Evolutionary conservation across 1,140 invertebrate genomes (phyloP).

Genomic region (Hycleus phaleratus): DNA sequence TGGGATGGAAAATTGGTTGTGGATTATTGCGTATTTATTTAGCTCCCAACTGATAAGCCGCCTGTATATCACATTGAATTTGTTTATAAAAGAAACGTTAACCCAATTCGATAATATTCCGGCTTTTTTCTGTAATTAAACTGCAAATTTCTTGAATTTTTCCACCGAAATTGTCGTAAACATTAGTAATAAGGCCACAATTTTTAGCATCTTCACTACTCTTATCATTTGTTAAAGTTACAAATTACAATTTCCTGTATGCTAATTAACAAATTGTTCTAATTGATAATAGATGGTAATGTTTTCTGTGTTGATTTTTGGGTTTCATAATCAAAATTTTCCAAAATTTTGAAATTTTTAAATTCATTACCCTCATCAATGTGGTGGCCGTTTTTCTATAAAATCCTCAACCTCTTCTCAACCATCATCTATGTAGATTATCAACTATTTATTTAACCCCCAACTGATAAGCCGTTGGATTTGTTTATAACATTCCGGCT

Average conservation of each 20-base stretch:
- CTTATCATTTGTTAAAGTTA: no score
- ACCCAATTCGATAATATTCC: slow-evolving; percentile 73
- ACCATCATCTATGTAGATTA: slow-evolving; percentile 76
- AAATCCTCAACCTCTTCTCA: slow-evolving; percentile 88
- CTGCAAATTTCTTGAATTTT: slow-evolving; percentile 66
- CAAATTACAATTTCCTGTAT: no score
- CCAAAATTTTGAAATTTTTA: not conserved
- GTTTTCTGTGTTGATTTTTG: no score
- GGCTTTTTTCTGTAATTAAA: slow-evolving; percentile 77
- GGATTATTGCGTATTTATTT: slow-evolving; percentile 68
- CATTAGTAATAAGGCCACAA: slow-evolving; percentile 74
- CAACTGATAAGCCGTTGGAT: slow-evolving; percentile 64
- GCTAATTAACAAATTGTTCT: no score
- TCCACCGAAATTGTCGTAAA: slow-evolving; percentile 62
- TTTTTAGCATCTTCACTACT: slow-evolving; percentile 12
- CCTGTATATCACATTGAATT: slow-evolving; percentile 63
- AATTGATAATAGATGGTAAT: no score
- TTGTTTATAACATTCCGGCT: slow-evolving; percentile 80
- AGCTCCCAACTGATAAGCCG: slow-evolving; percentile 88
- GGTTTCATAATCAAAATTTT: not conserved
- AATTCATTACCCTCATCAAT: slow-evolving; percentile 52
- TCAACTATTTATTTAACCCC: slow-evolving; percentile 68
- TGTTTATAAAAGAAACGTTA: slow-evolving; percentile 88
- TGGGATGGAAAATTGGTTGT: slow-evolving; percentile 85
- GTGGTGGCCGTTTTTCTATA: slow-evolving; percentile 75